Evolutionary conservation across 2,113 vertebrate species (phyloP).

Genomic region (Haemorhous mexicanus): DNA sequence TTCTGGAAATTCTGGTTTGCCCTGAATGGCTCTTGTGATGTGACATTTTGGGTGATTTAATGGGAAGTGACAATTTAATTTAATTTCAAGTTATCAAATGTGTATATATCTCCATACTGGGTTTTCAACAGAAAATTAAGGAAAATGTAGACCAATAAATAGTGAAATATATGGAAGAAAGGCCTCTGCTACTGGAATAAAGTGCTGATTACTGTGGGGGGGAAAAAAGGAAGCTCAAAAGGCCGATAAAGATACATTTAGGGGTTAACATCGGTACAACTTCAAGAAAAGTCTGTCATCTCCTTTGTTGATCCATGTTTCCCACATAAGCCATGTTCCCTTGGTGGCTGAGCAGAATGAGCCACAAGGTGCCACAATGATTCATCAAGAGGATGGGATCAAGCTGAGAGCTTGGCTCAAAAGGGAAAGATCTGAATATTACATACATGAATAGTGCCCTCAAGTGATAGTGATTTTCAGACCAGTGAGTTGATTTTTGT

Average conservation of each 20-base stretch:
- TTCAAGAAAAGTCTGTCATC: neutral
- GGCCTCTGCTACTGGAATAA: neutral
- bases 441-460: rapidly evolving
- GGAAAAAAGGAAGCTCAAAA: neutral
- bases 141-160: neutral
- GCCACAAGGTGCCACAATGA: neutral
- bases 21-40: neutral
- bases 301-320: neutral
- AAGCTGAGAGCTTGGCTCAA: neutral
- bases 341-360: neutral
- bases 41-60: neutral
- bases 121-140: neutral
- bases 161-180: neutral
- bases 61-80: neutral
- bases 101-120: neutral
- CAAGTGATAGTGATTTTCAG: neutral
- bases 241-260: neutral
- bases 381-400: neutral
- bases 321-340: neutral
- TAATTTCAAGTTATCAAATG: neutral
- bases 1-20: neutral
- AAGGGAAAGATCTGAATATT: neutral
- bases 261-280: neutral
- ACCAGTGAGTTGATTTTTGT: neutral
- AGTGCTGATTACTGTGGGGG: neutral